Conservation (phyloP, 2,797 vertebrate genomes). For the Pipistrellus pipistrellus region DNA sequence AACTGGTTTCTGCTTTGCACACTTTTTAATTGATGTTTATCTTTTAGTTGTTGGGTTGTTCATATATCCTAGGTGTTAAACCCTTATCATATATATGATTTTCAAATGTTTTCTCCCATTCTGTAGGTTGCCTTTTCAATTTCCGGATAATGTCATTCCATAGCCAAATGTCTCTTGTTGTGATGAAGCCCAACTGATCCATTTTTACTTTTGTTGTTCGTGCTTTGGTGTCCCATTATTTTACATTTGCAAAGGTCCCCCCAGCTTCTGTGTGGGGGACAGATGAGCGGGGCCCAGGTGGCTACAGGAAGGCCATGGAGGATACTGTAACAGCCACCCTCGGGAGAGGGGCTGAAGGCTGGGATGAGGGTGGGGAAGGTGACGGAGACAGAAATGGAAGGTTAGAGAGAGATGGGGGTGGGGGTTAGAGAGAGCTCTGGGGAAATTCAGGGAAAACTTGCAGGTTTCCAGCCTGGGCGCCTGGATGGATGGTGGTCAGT, state of each 20-base stretch:
- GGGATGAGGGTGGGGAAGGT: neutral
- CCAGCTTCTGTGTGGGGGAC: neutral
- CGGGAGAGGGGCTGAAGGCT: neutral
- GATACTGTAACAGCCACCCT: neutral
- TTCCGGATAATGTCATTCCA: neutral
- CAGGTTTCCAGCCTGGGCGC: neutral
- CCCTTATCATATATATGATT: neutral
- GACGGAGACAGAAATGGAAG: neutral
- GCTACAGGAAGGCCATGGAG: neutral
- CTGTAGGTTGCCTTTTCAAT: neutral
- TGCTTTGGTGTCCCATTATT: neutral
- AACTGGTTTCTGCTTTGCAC: neutral
- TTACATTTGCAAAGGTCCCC: neutral
- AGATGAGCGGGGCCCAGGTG: neutral
- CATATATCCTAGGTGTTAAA: neutral
- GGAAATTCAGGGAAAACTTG: neutral
- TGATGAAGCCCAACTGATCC: neutral
- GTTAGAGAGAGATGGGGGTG: neutral
- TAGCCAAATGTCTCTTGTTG: neutral
- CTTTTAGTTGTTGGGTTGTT: neutral
- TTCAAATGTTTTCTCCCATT: neutral
- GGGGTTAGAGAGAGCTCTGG: neutral
- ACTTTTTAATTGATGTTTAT: neutral
- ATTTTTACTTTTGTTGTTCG: neutral
- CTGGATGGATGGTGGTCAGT: neutral